A percentile compares a stretch with the other conserved stretches of the same genome.
Evolutionary conservation across 2,797 vertebrate genomes (phyloP).

Genomic region (Acanthurus tractus): DNA sequence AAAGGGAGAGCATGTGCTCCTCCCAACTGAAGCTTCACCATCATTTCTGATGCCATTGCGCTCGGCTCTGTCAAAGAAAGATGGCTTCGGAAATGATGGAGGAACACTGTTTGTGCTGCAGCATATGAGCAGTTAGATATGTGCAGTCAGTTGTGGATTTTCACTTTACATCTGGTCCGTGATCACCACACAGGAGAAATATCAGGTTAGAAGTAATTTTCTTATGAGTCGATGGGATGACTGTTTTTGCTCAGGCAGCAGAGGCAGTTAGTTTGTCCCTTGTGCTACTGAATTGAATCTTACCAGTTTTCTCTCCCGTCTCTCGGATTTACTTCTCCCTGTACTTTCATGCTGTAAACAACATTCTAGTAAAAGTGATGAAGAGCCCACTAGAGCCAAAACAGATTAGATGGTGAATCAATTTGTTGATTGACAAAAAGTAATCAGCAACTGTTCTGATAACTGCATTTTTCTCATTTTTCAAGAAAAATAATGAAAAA

Average conservation of each 20-base stretch:
- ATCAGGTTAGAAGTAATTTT: not conserved
- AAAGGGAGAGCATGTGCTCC: slow-evolving; percentile 23
- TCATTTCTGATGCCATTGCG: slow-evolving; percentile 22
- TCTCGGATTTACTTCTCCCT: slow-evolving; percentile 1
- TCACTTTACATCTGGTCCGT: not conserved
- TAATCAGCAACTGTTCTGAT: slow-evolving; percentile 4
- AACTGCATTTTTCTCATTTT: slow-evolving; percentile 4
- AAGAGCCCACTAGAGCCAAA: slow-evolving; percentile 28
- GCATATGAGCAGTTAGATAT: slow-evolving; percentile 18
- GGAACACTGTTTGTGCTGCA: slow-evolving; percentile 28
- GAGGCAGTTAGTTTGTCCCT: slow-evolving; percentile 18
- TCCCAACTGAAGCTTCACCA: slow-evolving; percentile 47
- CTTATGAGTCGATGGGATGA: not conserved
- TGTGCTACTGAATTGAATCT: slow-evolving; percentile 28
- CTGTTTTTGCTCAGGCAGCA: not conserved
- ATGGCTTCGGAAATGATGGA: slow-evolving; percentile 23
- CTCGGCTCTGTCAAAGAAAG: slow-evolving; percentile 30
- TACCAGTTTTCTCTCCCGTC: slow-evolving; percentile 23
- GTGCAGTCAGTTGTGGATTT: slow-evolving; percentile 22
- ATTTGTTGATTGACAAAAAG: slow-evolving; percentile 18
- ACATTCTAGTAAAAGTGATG: slow-evolving; percentile 21
- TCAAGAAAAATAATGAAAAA: not conserved
- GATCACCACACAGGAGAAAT: not conserved
- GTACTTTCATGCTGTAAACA: slow-evolving; percentile 28
- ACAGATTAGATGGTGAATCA: slow-evolving; percentile 22